Base-by-base conservation (phyloP, 2,888 invertebrate species). In the Chymomyza procnemis region DNA sequence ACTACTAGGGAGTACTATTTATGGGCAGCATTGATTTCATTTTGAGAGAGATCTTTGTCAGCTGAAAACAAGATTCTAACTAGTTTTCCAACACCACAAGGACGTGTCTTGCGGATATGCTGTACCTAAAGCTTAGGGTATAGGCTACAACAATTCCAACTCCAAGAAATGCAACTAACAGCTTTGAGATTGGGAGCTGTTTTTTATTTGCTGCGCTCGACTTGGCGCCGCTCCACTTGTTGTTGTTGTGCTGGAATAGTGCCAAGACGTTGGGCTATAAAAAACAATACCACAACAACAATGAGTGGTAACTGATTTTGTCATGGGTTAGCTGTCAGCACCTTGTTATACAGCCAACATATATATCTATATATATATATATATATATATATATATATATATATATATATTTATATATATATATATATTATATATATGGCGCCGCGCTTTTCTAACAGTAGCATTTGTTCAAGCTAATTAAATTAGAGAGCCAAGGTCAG, bases 401-500 rank as follows among this genome's bases (percentile, higher is more conserved):
- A 16, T n/a, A n/a, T 47, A 8, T 14, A 14, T 47, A n/a, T 16
- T 41, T 12, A 41, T 12, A 52, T 21, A 26, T 26, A 6, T 26
- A 26, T 26, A 26, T 26, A 8, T 26, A 26, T 26, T n/a, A 26
- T 5, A 41, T 2, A 41, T 4, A 41, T 41, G 12, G 9, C 12
- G 34, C 34, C 34, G 0, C 1, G 9, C 52, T 52, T 60, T 61
- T 61, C 34, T 48, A 4, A n/a, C 55, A 52, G 16, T 52, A 79
- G 74, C 78, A 67, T 85, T 73, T 50, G 50, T 41, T 63, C 46
- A 57, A 48, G 68, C 66, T 85, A 83, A 83, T 83, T 83, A 71
- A 83, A 83, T 87, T 80, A 75, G 74, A 75, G 74, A 54, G 61
- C 26, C 61, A 80, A 76, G 85, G 87, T 75, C 78, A 67, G 14